Evolutionary conservation across 1,140 invertebrate genomes (phyloP), one percentile per base, ranked within the genome.

Genomic region (Procambarus virginalis): DNA sequence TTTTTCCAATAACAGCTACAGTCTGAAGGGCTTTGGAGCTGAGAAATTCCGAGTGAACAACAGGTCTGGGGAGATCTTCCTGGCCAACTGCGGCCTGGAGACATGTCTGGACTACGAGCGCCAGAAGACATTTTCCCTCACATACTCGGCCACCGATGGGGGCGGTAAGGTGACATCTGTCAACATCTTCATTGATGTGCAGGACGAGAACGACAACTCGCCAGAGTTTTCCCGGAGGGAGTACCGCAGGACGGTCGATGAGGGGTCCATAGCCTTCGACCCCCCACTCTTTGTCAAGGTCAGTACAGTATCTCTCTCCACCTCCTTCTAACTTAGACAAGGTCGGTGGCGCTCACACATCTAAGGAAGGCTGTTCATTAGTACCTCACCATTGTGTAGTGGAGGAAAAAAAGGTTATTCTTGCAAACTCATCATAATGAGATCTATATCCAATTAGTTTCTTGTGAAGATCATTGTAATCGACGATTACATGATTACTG

Each of bases 161-260:
- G 97, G 97, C 0, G 96, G 96, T 0, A 58, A 95, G 70, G 92
- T 93, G 12, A 91, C 93, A 14, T 93, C 93, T 14, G 94, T 94
- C 20, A 92, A 92, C 51, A 93, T 95, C 22, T 91, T 96, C 17
- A 95, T 98, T 12, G 96, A 96, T 75, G 94, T 97, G 0, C 93
- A 96, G 6, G 97, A 97, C 93, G 95, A 97, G 0, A 98, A 98
- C 93, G 97, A 98, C 93, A 98, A 98, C 92, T 95, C 95, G 68
- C 97, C 97, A 0, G 92, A 95, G 0, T 98, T 98, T 93, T 96
- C 97, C 84, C 94, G 95, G 51, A 92, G 93, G 0, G 96, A 97
- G 84, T 98, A 97, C 92, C 95, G 96, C 76, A 94, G 96, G 81
- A 97, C 96, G 12, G 95, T 97, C 58, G 94, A 96, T 91, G 96